Evolutionary conservation across 2,888 invertebrate genomes (phyloP).

Genomic region (Reticulitermes lucifugus): DNA sequence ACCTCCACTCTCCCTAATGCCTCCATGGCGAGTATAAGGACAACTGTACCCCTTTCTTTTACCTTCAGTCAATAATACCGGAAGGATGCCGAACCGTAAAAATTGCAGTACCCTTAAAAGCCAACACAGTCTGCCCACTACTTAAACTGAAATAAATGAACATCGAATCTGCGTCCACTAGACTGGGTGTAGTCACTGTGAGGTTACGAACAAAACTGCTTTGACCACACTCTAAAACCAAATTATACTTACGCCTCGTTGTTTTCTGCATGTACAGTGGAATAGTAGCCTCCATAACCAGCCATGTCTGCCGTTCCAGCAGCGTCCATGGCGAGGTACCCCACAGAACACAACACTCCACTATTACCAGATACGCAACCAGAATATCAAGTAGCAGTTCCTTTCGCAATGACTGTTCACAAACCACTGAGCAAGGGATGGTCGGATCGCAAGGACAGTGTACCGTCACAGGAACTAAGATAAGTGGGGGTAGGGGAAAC

Average conservation of each 20-base stretch:
- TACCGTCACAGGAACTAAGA: slow-evolving; percentile 44
- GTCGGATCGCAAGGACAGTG: neutral
- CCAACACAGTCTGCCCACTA: no score
- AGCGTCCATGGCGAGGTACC: neutral
- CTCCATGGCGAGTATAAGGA: no score
- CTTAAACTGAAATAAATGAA: no score
- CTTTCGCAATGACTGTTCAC: neutral
- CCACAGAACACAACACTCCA: slow-evolving; percentile 14
- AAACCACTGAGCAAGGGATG: slow-evolving; percentile 31
- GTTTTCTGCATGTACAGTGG: slow-evolving; percentile 40
- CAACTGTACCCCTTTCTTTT: no score
- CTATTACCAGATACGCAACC: neutral
- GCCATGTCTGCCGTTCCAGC: slow-evolving; percentile 16
- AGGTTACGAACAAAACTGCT: no score
- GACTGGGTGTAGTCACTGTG: no score
- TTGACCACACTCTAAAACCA: no score
- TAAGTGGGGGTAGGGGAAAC: neutral
- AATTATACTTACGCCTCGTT: slow-evolving; percentile 45
- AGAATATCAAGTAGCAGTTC: neutral
- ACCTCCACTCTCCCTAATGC: no score
- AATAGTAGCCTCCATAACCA: slow-evolving; percentile 41
- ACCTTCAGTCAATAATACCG: no score
- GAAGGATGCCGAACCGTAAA: no score
- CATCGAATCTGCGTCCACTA: no score
- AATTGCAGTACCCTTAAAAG: no score